A percentile compares a stretch with the other conserved stretches of the same genome.
Evolutionary conservation across 1,140 invertebrate genomes (phyloP).

Genomic region (Scaptomyza pallida): DNA sequence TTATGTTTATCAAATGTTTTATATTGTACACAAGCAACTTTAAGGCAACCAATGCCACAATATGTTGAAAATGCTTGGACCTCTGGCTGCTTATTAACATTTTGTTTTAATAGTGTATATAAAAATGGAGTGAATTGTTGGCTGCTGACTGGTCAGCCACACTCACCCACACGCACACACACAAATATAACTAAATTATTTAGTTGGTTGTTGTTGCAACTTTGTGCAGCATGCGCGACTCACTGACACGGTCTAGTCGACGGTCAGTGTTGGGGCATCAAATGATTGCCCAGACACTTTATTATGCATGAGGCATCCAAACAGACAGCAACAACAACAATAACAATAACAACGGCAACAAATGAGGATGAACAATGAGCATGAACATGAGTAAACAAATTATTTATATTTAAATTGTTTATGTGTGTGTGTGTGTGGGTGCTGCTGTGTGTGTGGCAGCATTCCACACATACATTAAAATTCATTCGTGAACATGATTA

Average conservation of each 20-base stretch:
- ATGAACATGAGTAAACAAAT: slow-evolving; percentile 79
- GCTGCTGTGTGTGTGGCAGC: slow-evolving; percentile 30
- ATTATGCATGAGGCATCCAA: slow-evolving; percentile 69
- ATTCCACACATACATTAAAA: slow-evolving; percentile 5
- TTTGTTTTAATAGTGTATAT: slow-evolving; percentile 45
- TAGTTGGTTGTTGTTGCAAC: slow-evolving; percentile 69
- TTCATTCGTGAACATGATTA: slow-evolving; percentile 67
- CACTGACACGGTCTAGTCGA: slow-evolving; percentile 62
- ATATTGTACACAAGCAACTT: too few relatives aligned
- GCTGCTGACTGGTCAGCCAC: slow-evolving; percentile 60
- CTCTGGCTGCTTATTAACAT: slow-evolving; percentile 60
- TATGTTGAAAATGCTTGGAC: too few relatives aligned
- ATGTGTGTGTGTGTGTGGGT: slow-evolving; percentile 51
- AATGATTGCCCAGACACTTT: slow-evolving; percentile 81
- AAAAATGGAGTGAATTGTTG: slow-evolving; percentile 50
- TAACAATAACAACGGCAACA: slow-evolving; percentile 19
- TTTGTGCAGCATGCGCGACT: slow-evolving; percentile 47
- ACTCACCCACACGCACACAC: slow-evolving; percentile 16
- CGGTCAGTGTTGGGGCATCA: slow-evolving; percentile 51
- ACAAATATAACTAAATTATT: slow-evolving; percentile 74
- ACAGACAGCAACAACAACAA: slow-evolving; percentile 40
- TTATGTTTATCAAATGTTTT: not conserved
- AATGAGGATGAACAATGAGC: slow-evolving; percentile 73
- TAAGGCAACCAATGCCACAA: too few relatives aligned
- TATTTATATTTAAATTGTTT: slow-evolving; percentile 83